Conservation (phyloP, 2,113 vertebrate species). For the Nanorana parkeri region DNA sequence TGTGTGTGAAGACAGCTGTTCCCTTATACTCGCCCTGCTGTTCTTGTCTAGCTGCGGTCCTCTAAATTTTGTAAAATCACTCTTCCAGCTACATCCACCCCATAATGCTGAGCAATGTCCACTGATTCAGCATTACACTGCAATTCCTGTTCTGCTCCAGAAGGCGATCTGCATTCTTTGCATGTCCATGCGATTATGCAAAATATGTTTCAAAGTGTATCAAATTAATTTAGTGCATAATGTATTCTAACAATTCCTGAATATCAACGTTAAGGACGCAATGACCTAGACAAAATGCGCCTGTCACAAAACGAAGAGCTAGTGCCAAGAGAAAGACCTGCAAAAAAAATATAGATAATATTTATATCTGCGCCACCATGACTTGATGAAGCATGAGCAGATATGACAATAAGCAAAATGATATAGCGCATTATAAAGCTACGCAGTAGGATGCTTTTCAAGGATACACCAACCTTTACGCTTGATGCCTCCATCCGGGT, state of each 20-base stretch:
- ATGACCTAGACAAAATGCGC: constrained; percentile 50
- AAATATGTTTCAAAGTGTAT: constrained; percentile 53
- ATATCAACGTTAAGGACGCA: constrained; percentile 53
- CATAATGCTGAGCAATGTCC: not conserved
- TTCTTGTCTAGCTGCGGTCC: no score
- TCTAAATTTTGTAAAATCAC: no score
- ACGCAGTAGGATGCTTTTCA: constrained; percentile 16
- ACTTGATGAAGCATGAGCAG: constrained; percentile 24
- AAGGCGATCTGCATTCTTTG: constrained; percentile 10
- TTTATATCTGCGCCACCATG: not conserved
- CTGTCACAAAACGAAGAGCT: constrained; percentile 6
- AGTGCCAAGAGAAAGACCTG: constrained; percentile 10
- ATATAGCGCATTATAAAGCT: constrained; percentile 8
- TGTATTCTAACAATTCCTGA: constrained; percentile 55
- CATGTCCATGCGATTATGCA: constrained; percentile 49
- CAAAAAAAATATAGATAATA: constrained; percentile 33
- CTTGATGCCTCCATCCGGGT: constrained; percentile 40
- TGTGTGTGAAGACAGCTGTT: no score
- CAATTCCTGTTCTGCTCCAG: not conserved
- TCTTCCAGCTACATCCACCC: not conserved
- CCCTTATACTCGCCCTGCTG: no score
- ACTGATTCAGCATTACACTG: constrained; percentile 44
- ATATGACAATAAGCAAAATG: constrained; percentile 44
- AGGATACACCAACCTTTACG: constrained; percentile 53
- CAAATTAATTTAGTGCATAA: constrained; percentile 57